phyloP scores from a whole-genome alignment of 2,113 vertebrate genomes.

The Gopherus evgoodei region DNA sequence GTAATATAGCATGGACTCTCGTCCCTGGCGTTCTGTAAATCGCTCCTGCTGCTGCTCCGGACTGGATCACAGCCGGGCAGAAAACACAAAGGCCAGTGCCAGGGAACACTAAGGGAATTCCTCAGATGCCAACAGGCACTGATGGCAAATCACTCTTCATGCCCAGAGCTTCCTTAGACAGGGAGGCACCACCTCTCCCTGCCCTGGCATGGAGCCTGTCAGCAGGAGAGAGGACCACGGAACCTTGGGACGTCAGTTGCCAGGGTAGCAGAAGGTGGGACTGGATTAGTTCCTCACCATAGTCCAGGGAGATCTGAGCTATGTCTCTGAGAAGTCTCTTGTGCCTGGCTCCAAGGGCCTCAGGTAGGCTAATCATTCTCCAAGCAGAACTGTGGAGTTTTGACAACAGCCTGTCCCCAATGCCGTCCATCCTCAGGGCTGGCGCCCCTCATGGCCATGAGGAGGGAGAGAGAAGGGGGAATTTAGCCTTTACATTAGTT shows the following conservation, averaged over 20 bases:
- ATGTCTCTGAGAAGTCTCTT: not conserved
- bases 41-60: not conserved
- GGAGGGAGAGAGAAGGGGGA: not conserved
- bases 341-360: slow-evolving; percentile 11
- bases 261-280: not conserved
- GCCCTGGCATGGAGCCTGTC: not conserved
- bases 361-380: slow-evolving; percentile 21
- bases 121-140: not conserved
- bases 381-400: not conserved
- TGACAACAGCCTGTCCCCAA: not conserved
- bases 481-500: not conserved
- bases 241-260: not conserved
- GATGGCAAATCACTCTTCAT: not conserved
- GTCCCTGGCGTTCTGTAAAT: too few species aligned
- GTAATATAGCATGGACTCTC: not conserved
- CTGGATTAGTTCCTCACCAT: not conserved
- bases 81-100: not conserved
- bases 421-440: not conserved
- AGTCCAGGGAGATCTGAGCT: not conserved
- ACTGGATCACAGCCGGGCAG: not conserved
- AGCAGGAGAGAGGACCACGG: not conserved
- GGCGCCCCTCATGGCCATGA: not conserved
- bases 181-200: not conserved
- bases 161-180: not conserved
- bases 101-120: not conserved